Conservation (phyloP, 2,113 vertebrate species). For the Hippocampus guttulatus region DNA sequence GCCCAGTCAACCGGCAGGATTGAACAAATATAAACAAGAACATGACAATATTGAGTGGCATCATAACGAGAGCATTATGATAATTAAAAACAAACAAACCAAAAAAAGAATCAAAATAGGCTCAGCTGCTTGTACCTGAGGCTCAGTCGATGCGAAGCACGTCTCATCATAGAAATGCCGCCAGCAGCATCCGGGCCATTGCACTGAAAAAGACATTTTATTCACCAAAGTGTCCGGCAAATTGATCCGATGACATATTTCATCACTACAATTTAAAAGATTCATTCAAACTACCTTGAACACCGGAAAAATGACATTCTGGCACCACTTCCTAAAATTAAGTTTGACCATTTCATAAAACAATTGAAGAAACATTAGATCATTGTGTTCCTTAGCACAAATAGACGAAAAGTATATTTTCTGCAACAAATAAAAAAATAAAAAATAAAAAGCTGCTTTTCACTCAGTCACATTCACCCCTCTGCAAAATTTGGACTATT, state of each 20-base stretch:
- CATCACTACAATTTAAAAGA: not conserved
- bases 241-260: not conserved
- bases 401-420: not conserved
- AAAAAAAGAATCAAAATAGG: constrained; percentile 47
- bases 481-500: too few species aligned
- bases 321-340: too few species aligned
- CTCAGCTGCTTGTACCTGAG: constrained; percentile 30
- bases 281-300: not conserved
- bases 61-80: constrained; percentile 55
- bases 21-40: constrained; percentile 42
- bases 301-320: not conserved
- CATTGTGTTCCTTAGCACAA: not conserved
- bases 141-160: constrained; percentile 60
- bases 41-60: constrained; percentile 24
- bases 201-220: not conserved
- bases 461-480: too few species aligned
- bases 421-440: not conserved
- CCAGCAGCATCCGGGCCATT: constrained; percentile 6
- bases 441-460: too few species aligned
- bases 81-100: constrained; percentile 41
- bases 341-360: not conserved
- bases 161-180: constrained; percentile 30
- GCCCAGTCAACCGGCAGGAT: constrained; percentile 19
- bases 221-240: not conserved
- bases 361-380: not conserved